Base-by-base conservation (phyloP, 2,888 invertebrate species). In the Trichopoda pennipes region DNA sequence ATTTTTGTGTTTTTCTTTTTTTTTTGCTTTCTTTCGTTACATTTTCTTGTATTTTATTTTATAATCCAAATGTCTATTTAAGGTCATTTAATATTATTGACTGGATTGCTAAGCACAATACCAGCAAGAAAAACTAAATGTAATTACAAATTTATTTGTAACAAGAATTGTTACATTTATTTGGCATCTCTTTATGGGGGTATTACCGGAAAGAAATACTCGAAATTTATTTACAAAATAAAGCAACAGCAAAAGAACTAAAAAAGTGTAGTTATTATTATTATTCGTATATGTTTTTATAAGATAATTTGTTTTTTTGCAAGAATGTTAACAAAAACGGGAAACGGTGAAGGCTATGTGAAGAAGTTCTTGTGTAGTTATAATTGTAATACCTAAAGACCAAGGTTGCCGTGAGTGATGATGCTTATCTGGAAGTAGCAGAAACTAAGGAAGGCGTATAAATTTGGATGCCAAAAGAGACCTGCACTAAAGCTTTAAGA, bases 41-140 rank as follows among this genome's bases (percentile, higher is more conserved):
- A n/a, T 16, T 49, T 47, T 17, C 14, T 44, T 23, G 2, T 68
- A 12, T 19, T 21, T 49, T 51, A 60, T 68, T 21, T 19, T 21
- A 32, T 42, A 60, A 63, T 63, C 21, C 28, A 42, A 58, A 58
- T 58, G 28, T 51, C 58, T 60, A 51, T 58, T 75, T 66, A 66
- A 75, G 75, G 49, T 66, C 51, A 75, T 60, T 75, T 75, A n/a
- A n/a, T n/a, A 75, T 38, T 28, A 75, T 38, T 38, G 75, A 60
- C 16, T 60, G 23, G 17, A 49, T 28, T 51, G 42, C 16, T 49
- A 56, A 75, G 28, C 28, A 51, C 58, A 49, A 66, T 60, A 56
- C 14, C 56, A 66, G 16, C 10, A 51, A 32, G 14, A n/a, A 38
- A 23, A 28, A 32, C 6, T 38, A 64, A 49, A 14, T 23, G 21